Percentiles rank a stretch among this genome's conserved stretches.
phyloP scores from a whole-genome alignment of 1,140 invertebrate genomes.

The Agrypnia vestita region DNA sequence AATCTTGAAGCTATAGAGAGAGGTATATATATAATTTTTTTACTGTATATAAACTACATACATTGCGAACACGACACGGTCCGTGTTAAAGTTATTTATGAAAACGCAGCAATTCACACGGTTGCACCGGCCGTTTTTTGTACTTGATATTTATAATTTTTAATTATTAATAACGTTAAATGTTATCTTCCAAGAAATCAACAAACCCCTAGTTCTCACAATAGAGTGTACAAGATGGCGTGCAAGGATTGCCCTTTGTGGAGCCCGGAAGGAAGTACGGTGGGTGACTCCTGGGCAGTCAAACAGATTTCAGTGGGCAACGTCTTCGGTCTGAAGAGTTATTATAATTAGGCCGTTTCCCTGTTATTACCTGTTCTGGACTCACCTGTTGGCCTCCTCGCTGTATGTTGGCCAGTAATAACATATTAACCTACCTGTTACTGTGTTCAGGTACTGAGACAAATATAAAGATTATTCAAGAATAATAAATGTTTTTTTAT shows the following conservation, averaged over 20 bases:
- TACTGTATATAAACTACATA: too few relatives aligned
- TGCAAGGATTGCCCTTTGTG: not conserved
- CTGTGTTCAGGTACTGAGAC: too few relatives aligned
- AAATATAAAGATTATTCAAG: too few relatives aligned
- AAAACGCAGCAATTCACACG: not conserved
- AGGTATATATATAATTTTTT: too few relatives aligned
- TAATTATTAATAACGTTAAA: not conserved
- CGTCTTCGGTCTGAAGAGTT: conserved; percentile 21
- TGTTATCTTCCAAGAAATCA: conserved; percentile 29
- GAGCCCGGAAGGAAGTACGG: conserved; percentile 43
- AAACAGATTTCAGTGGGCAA: conserved; percentile 23
- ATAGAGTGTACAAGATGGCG: conserved; percentile 9
- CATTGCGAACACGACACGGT: too few relatives aligned
- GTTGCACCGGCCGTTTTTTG: not conserved
- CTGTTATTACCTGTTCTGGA: conserved; percentile 1
- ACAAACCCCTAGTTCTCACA: not conserved
- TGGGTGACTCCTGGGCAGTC: conserved; percentile 32
- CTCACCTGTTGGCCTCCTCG: not conserved
- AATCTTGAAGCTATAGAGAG: too few relatives aligned
- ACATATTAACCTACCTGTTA: too few relatives aligned
- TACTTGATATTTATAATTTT: not conserved
- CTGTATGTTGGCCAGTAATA: too few relatives aligned
- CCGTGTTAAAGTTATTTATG: not conserved
- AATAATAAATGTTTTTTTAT: too few relatives aligned
- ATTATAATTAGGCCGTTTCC: conserved; percentile 20